phyloP scores from a whole-genome alignment of 2,888 invertebrate genomes.

The Halictus ligatus region DNA sequence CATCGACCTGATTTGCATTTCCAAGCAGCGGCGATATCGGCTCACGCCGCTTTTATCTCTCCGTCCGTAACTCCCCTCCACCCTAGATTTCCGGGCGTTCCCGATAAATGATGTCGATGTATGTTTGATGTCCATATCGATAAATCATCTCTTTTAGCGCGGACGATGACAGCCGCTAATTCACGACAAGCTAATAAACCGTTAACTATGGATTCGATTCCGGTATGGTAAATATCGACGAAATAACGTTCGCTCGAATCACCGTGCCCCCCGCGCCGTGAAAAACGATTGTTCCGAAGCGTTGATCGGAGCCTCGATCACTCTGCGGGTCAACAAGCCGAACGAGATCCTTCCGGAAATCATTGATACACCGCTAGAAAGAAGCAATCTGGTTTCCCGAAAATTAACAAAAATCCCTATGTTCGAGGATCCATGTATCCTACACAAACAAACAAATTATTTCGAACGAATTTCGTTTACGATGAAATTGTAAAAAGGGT shows the following conservation, averaged over 20 bases:
- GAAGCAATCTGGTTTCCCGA: too few relatives aligned
- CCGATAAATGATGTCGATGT: constrained; percentile 50
- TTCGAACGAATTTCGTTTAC: too few relatives aligned
- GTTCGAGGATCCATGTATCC: too few relatives aligned
- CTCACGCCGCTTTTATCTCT: constrained; percentile 29
- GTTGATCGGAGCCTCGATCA: neutral
- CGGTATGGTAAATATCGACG: neutral
- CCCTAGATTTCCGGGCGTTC: constrained; percentile 35
- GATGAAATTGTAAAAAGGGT: too few relatives aligned
- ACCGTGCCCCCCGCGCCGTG: neutral
- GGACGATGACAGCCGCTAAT: constrained; percentile 28
- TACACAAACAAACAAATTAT: too few relatives aligned
- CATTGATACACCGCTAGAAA: neutral
- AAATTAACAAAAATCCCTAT: too few relatives aligned
- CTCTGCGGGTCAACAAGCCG: neutral
- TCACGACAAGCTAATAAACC: constrained; percentile 30
- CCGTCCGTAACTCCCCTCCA: constrained; percentile 1
- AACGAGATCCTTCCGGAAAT: neutral
- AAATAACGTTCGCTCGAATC: neutral
- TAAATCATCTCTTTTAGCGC: constrained; percentile 50
- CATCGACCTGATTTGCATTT: constrained; percentile 59
- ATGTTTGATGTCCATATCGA: constrained; percentile 39
- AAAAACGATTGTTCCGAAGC: neutral
- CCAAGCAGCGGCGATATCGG: constrained; percentile 45
- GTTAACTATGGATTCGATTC: constrained; percentile 20